Evolutionary conservation across 2,113 vertebrate species (phyloP), one percentile per base, ranked within the genome.

Genomic region (Macquaria australasica): DNA sequence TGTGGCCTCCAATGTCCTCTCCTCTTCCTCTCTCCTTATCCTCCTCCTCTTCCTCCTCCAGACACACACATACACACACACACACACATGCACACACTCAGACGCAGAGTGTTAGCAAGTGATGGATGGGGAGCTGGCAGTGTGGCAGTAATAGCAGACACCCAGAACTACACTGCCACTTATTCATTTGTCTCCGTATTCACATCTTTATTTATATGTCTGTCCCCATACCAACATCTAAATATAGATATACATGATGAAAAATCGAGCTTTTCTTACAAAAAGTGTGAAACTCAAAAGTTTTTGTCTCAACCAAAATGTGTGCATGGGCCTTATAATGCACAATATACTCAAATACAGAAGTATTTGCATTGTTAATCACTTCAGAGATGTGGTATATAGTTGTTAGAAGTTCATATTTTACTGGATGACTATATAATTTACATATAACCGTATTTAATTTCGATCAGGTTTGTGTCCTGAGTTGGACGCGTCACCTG

Each of bases 41-140:
- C 71, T 84, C 82, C 84, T 88, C 82, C 59, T 91, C 89, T 60
- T 90, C 87, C 43, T 86, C 73, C 72, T 87, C 43, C 81, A 77
- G 51, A 80, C 64, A 74, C 71, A 71, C 64, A 68, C 41, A 48
- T 71, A 28, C 48, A 87, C 58, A 67, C 63, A 68, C 63, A 68
- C 60, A 64, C 86, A 75, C 77, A 59, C 55, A 79, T 41, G 25
- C 77, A 34, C 77, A 86, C 71, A 75, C 78, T 80, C 77, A 64
- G 56, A 58, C 73, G 64, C 86, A 84, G 76, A 71, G 92, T 88
- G 86, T 93, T 92, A 91, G 88, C 81, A 45, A 72, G 81, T 94
- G 95, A 95, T 94, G 92, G 93, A 95, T 95, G 92, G 82, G 55
- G 75, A 81, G 83, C 81, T 91, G 92, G 88, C 83, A 89, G 80